phyloP scores from a whole-genome alignment of 2,888 invertebrate genomes.

The Apotomis capreana region DNA sequence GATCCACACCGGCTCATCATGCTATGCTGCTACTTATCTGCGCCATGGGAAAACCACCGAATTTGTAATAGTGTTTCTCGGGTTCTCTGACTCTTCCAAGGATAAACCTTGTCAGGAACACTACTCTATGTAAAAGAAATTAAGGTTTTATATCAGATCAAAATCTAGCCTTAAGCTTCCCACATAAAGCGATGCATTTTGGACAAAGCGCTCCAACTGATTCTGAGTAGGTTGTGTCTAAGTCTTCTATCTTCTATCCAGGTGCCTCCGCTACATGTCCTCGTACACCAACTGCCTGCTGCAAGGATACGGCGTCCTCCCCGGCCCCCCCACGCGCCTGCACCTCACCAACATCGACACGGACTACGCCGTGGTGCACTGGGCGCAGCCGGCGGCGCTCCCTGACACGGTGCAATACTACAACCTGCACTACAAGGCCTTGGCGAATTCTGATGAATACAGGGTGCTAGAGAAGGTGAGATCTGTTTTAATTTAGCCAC shows the following conservation, averaged over 20 bases:
- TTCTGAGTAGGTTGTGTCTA: neutral
- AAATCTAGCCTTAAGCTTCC: too few relatives aligned
- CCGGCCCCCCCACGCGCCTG: conserved; percentile 87
- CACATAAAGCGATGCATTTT: too few relatives aligned
- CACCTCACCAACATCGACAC: conserved; percentile 89
- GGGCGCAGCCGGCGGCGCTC: conserved; percentile 88
- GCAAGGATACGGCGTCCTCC: conserved; percentile 92
- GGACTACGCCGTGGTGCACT: conserved; percentile 90
- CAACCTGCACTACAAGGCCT: conserved; percentile 84
- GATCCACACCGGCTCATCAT: too few relatives aligned
- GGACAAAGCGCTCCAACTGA: too few relatives aligned
- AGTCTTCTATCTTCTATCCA: conserved; percentile 44
- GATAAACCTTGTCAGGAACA: too few relatives aligned
- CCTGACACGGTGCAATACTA: conserved; percentile 88
- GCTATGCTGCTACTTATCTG: too few relatives aligned
- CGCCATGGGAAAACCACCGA: too few relatives aligned
- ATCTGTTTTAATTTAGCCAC: too few relatives aligned
- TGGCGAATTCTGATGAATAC: conserved; percentile 83
- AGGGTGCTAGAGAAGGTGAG: conserved; percentile 79
- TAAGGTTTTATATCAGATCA: too few relatives aligned
- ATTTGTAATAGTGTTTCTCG: too few relatives aligned
- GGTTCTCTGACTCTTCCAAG: too few relatives aligned
- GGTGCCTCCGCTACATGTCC: conserved; percentile 91
- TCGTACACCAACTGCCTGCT: conserved; percentile 92
- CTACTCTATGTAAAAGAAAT: too few relatives aligned